Conservation (phyloP, 2,797 vertebrate species). For the Ambastaia sidthimunki region DNA sequence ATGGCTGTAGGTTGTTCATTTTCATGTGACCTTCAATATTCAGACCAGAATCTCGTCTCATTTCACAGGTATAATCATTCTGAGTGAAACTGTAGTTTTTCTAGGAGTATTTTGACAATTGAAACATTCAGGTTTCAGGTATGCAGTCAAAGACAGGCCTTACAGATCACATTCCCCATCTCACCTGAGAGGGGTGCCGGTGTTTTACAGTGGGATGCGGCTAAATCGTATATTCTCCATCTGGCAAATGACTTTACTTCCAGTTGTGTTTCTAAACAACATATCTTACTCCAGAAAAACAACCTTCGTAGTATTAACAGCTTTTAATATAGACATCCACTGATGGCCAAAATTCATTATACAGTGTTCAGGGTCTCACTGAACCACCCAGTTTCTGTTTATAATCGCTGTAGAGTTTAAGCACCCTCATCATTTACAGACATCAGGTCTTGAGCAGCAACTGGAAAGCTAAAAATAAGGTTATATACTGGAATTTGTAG, state of each 20-base stretch:
- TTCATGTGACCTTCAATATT: background rate
- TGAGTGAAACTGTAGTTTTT: background rate
- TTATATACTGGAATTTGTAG: background rate
- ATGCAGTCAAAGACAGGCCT: background rate
- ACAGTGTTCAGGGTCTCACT: background rate
- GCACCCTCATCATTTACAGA: constrained; percentile 6
- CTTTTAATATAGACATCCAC: background rate
- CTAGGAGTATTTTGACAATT: background rate
- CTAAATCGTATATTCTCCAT: background rate
- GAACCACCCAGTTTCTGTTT: background rate
- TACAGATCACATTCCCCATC: background rate
- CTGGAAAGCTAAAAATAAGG: background rate
- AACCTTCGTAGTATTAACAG: too few relatives aligned
- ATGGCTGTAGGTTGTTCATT: background rate
- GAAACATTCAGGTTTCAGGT: background rate
- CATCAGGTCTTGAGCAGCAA: background rate
- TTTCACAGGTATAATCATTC: background rate
- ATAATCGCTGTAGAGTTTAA: background rate
- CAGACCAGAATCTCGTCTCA: background rate
- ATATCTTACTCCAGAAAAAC: too few relatives aligned
- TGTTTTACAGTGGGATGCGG: background rate
- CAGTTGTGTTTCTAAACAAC: too few relatives aligned
- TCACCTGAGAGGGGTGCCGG: background rate
- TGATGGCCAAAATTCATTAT: too few relatives aligned
- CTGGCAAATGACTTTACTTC: background rate